A percentile compares a stretch with the other conserved stretches of the same genome.
Evolutionary conservation across 2,113 vertebrate species (phyloP).

Genomic region (Peromyscus maniculatus): DNA sequence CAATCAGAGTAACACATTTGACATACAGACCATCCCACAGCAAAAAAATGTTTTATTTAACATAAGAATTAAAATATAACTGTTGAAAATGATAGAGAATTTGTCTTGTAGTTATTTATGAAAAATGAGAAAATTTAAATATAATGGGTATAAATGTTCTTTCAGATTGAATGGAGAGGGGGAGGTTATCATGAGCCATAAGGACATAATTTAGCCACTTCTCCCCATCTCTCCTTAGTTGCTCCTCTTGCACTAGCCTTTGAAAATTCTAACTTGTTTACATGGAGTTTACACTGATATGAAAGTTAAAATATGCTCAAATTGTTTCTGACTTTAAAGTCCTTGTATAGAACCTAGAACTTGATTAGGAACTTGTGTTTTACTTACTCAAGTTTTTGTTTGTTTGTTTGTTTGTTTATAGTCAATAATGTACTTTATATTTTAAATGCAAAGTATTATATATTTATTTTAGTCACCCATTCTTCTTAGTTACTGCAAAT

Average conservation of each 20-base stretch:
- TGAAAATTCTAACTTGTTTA: neutral
- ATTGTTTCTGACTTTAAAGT: neutral
- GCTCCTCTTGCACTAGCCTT: neutral
- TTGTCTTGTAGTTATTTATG: neutral
- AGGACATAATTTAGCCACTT: neutral
- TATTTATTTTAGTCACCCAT: neutral
- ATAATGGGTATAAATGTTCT: neutral
- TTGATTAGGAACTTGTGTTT: slow-evolving; percentile 2
- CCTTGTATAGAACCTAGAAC: neutral
- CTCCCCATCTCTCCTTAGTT: neutral
- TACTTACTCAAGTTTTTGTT: neutral
- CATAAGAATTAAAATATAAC: neutral
- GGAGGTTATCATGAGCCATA: neutral
- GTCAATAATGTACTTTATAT: neutral
- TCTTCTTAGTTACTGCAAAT: neutral
- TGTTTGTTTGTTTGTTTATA: neutral
- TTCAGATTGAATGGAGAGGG: neutral
- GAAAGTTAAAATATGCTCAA: slow-evolving; percentile 44
- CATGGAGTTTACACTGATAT: neutral
- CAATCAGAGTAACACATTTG: no score
- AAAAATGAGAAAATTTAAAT: neutral
- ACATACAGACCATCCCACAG: no score
- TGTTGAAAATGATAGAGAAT: neutral
- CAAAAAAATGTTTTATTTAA: neutral
- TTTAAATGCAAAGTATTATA: neutral